phyloP scores from a whole-genome alignment of 1,140 invertebrate genomes.

The Meloidogyne chitwoodi region DNA sequence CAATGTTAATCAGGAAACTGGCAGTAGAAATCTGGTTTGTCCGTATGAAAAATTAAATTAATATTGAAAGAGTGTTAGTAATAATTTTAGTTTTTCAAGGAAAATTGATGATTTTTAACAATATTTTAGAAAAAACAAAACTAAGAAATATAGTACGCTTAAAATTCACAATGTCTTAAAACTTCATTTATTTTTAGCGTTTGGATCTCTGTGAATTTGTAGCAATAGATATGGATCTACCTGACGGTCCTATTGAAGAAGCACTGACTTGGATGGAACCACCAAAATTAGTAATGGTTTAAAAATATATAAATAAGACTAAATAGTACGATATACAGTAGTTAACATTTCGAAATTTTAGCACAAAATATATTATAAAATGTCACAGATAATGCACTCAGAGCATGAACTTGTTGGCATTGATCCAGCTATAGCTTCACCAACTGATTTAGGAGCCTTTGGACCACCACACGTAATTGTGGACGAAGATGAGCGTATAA shows the following conservation, averaged over 20 bases:
- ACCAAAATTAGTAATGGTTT: neutral
- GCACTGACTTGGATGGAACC: conserved; percentile 33
- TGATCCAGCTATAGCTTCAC: conserved; percentile 28
- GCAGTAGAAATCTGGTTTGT: conserved; percentile 10
- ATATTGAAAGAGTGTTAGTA: too few species aligned
- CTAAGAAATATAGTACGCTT: too few species aligned
- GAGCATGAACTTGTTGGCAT: conserved; percentile 17
- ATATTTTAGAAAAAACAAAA: too few species aligned
- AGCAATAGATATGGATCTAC: conserved; percentile 41
- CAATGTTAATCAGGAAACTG: neutral
- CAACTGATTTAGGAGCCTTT: conserved; percentile 21
- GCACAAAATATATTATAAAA: too few species aligned
- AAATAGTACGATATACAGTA: too few species aligned
- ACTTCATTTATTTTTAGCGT: conserved; percentile 20
- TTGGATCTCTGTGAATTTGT: conserved; percentile 45
- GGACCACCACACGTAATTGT: conserved; percentile 33
- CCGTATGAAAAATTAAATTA: neutral
- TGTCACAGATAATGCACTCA: neutral
- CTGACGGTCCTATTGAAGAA: conserved; percentile 32
- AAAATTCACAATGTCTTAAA: too few species aligned
- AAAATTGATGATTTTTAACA: too few species aligned
- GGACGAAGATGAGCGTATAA: conserved; percentile 23
- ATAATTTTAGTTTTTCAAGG: too few species aligned
- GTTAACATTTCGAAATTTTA: too few species aligned
- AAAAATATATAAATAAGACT: too few species aligned